A percentile compares a stretch with the other conserved stretches of the same genome.
Conservation (phyloP, 1,140 invertebrate genomes). For the Macrobrachium nipponense region DNA sequence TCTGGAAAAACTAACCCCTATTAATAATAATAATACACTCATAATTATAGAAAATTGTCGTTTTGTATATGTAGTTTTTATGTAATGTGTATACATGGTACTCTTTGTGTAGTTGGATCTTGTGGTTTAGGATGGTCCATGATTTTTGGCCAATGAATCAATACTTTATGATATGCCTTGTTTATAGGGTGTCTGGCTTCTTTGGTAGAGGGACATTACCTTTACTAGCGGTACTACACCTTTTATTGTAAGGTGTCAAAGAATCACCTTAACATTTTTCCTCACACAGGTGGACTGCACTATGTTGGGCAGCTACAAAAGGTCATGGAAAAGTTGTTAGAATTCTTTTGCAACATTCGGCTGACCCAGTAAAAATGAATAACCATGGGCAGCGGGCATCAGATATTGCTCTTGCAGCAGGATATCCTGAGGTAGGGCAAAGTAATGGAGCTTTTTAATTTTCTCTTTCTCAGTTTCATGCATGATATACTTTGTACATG, state of each 20-base stretch:
- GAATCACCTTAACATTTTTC: background rate
- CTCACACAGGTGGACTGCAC: slow-evolving; percentile 69
- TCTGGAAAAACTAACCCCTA: too few species aligned
- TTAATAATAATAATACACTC: too few species aligned
- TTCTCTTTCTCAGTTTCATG: too few species aligned
- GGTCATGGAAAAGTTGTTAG: slow-evolving; percentile 68
- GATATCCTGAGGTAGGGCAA: slow-evolving; percentile 61
- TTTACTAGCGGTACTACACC: background rate
- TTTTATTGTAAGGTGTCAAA: background rate
- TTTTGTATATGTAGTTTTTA: too few species aligned
- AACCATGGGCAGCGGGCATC: slow-evolving; percentile 67
- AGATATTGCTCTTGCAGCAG: slow-evolving; percentile 67
- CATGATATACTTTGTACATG: background rate
- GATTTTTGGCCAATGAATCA: too few species aligned
- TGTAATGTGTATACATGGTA: too few species aligned
- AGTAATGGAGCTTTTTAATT: slow-evolving; percentile 2
- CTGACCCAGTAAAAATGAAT: slow-evolving; percentile 67
- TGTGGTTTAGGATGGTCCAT: too few species aligned
- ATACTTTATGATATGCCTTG: too few species aligned
- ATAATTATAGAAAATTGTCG: too few species aligned
- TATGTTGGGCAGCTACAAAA: slow-evolving; percentile 71
- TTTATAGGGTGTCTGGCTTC: too few species aligned
- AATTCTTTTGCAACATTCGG: slow-evolving; percentile 68
- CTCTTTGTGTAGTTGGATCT: too few species aligned
- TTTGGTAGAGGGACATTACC: too few species aligned